Percentiles rank a stretch among this genome's conserved stretches.
phyloP scores from a whole-genome alignment of 2,888 invertebrate genomes.

The Muschampia plurimacula region DNA sequence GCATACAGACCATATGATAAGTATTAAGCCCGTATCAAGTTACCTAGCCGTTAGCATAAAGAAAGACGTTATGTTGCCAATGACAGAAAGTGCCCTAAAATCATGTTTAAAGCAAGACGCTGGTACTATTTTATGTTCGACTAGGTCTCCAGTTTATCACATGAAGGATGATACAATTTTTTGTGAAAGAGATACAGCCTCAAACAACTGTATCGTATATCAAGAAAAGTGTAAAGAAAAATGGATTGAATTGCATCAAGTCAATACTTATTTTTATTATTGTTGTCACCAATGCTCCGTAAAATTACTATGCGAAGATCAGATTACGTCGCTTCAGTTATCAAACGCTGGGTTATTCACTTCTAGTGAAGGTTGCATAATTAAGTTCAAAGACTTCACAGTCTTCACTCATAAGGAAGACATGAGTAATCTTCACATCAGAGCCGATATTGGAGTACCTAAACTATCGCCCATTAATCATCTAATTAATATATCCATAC shows the following conservation, averaged over 20 bases:
- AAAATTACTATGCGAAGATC: neutral
- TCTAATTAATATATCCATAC: conserved; percentile 14
- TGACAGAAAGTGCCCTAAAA: conserved; percentile 19
- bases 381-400: conserved; percentile 8
- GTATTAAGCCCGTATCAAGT: conserved; percentile 33
- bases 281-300: neutral
- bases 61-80: conserved; percentile 27
- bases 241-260: neutral
- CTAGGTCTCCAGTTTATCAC: conserved; percentile 13
- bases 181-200: conserved; percentile 5
- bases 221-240: conserved; percentile 10
- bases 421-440: neutral
- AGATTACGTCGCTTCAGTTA: neutral
- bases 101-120: conserved; percentile 11
- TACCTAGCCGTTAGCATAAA: conserved; percentile 30
- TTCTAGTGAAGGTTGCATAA: neutral
- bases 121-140: conserved; percentile 15
- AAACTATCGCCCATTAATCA: conserved; percentile 15
- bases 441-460: neutral
- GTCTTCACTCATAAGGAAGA: conserved; percentile 3
- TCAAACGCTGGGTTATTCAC: neutral
- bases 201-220: conserved; percentile 8
- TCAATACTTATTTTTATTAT: conserved; percentile 3
- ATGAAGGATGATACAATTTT: conserved; percentile 21
- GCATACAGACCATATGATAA: conserved; percentile 10